phyloP scores from a whole-genome alignment of 2,888 invertebrate species.

The Plagodis pulveraria region DNA sequence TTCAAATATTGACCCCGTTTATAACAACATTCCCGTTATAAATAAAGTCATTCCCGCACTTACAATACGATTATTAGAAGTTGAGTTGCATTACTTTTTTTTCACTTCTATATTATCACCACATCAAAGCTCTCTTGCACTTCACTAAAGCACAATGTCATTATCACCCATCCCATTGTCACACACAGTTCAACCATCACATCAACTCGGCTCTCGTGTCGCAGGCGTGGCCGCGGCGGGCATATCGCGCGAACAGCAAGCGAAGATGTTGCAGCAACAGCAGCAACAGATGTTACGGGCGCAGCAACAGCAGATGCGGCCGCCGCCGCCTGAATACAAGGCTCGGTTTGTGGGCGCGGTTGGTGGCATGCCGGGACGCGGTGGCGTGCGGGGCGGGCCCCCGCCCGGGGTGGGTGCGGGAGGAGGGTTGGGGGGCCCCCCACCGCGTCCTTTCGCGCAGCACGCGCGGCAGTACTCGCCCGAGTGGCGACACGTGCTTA shows the following conservation, averaged over 20 bases:
- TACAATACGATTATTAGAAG: no score
- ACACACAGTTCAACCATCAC: constrained; percentile 14
- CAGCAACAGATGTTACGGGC: constrained; percentile 87
- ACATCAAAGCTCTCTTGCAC: no score
- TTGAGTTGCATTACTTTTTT: no score
- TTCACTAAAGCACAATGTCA: background rate
- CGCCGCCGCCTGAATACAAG: constrained; percentile 95
- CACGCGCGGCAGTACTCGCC: constrained; percentile 76
- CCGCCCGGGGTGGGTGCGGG: constrained; percentile 45
- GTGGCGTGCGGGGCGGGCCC: constrained; percentile 39
- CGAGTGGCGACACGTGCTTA: constrained; percentile 82
- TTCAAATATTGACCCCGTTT: no score
- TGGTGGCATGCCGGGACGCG: constrained; percentile 37
- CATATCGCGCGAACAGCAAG: constrained; percentile 86
- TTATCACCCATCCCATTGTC: constrained; percentile 1
- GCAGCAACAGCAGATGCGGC: constrained; percentile 85
- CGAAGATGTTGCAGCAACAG: constrained; percentile 88
- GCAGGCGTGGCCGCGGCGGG: constrained; percentile 76
- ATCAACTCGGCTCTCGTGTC: constrained; percentile 8
- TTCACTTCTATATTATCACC: no score
- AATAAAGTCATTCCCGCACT: no score
- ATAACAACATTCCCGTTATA: no score
- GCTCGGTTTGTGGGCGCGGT: constrained; percentile 82
- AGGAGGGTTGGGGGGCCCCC: constrained; percentile 54
- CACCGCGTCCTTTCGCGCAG: constrained; percentile 59